Base-by-base conservation (phyloP, 2,888 invertebrate species). In the Frankliniella fusca region DNA sequence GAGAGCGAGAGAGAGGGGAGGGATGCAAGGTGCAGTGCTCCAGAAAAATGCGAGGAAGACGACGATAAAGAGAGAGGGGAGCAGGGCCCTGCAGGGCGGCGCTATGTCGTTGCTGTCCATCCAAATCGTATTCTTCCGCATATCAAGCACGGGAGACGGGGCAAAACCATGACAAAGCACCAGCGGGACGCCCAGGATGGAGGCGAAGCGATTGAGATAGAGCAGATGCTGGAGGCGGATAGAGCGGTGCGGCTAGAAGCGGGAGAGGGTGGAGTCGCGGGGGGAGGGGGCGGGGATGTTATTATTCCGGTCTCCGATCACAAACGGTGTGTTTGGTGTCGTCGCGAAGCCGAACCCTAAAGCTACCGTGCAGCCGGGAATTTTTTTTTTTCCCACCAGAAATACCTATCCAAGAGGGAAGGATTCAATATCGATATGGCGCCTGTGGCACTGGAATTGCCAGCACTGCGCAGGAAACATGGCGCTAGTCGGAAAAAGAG, bases 91-190 rank as follows among this genome's bases (percentile, higher is more conserved):
- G n/a, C n/a, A n/a, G 61, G 11, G 61, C 20, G 61, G 61, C 7
- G 61, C 61, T 12, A 38, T 38, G 28, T 48, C 23, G 50, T 80
- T 11, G 38, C 20, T 20, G n/a, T 80, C 80, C 28, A 48, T 48
- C 80, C 48, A 80, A 80, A 80, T n/a, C 80, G 50, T 48, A 48
- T 50, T 50, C 49, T 80, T 80, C 48, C 80, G 80, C 48, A 80
- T 80, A 38, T 48, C 49, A 48, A 80, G 48, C 61, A 61, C 18
- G 48, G 38, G 80, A 80, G 38, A 28, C 11, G 28, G 49, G 38
- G 80, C 10, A 18, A 49, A 38, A 23, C n/a, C n/a, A 18, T 11
- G 38, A 80, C n/a, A 38, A 23, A 80, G 49, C n/a, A 38, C n/a
- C 80, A 38, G 49, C 48, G 54, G 54, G 54, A 54, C 18, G 61